A percentile compares a stretch with the other conserved stretches of the same genome.
These are phyloP conservation scores for Sinonovacula constricta DNA, from an alignment of 1,140 invertebrate species.

Conservation along the genomic window DNA sequence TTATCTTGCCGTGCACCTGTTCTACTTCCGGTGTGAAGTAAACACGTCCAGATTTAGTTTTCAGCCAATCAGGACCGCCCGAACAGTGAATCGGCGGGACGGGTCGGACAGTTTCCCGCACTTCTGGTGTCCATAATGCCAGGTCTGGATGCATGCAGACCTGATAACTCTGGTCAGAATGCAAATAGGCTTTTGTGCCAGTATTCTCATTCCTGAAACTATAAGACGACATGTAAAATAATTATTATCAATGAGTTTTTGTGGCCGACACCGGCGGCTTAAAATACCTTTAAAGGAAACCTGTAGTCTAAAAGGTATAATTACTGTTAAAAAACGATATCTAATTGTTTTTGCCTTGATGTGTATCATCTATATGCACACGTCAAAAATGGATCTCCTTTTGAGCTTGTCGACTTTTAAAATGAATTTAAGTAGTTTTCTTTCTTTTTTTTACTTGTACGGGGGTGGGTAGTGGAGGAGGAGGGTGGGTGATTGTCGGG, in stretches of 20 bases:
- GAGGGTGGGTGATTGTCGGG: too few relatives aligned
- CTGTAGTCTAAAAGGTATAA: background rate
- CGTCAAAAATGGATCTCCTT: too few relatives aligned
- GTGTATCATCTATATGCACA: too few relatives aligned
- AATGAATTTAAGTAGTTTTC: too few relatives aligned
- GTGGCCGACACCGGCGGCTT: background rate
- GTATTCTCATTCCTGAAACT: background rate
- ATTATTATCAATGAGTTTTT: background rate
- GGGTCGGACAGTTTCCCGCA: background rate
- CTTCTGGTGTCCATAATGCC: background rate
- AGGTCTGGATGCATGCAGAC: background rate
- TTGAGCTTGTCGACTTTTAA: too few relatives aligned
- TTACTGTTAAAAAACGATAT: background rate
- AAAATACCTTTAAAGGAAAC: background rate
- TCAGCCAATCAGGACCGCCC: conserved; percentile 77
- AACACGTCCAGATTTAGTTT: conserved; percentile 64
- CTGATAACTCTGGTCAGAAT: background rate
- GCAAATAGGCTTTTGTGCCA: background rate
- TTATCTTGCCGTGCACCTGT: conserved; percentile 66
- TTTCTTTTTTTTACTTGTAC: too few relatives aligned
- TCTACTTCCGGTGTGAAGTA: conserved; percentile 53
- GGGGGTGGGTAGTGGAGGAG: too few relatives aligned
- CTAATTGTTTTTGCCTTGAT: too few relatives aligned
- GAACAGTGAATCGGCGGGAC: conserved; percentile 77
- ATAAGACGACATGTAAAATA: background rate